Conservation (phyloP, 2,888 invertebrate species). For the Lordiphosa fenestrarum region DNA sequence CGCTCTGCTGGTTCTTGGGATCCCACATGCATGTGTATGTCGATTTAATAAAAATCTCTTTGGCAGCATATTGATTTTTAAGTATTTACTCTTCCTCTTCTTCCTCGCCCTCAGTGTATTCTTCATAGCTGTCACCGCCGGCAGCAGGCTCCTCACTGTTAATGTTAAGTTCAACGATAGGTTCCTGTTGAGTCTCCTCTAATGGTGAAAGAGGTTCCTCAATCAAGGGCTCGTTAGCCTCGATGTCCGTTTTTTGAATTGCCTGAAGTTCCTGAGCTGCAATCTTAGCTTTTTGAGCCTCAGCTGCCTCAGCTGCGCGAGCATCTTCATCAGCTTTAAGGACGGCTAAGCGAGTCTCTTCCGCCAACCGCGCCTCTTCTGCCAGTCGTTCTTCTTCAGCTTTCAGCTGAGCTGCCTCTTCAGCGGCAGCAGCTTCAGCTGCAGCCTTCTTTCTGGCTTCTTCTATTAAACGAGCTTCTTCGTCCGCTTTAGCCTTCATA, state of each 20-base stretch:
- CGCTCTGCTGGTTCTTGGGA: no score
- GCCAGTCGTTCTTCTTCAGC: slow-evolving; percentile 80
- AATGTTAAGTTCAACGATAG: slow-evolving; percentile 64
- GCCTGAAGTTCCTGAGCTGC: slow-evolving; percentile 83
- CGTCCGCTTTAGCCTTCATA: slow-evolving; percentile 81
- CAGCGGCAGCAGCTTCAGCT: slow-evolving; percentile 82
- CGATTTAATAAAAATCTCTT: slow-evolving; percentile 22
- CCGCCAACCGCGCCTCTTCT: slow-evolving; percentile 84
- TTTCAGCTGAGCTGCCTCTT: slow-evolving; percentile 79
- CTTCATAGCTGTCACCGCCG: slow-evolving; percentile 50
- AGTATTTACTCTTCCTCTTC: slow-evolving; percentile 36
- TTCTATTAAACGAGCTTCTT: slow-evolving; percentile 60
- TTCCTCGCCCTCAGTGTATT: slow-evolving; percentile 58
- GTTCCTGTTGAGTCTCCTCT: slow-evolving; percentile 57
- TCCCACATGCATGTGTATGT: no score
- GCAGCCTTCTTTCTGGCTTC: slow-evolving; percentile 81
- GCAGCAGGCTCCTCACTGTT: slow-evolving; percentile 46
- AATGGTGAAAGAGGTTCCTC: slow-evolving; percentile 78
- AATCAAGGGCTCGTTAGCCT: slow-evolving; percentile 79
- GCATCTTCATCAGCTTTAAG: slow-evolving; percentile 76
- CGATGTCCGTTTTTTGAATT: slow-evolving; percentile 65
- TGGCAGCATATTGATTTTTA: slow-evolving; percentile 21
- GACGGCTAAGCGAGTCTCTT: slow-evolving; percentile 83
- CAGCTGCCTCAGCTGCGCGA: slow-evolving; percentile 77
- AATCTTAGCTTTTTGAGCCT: slow-evolving; percentile 80